Percentiles rank a stretch among this genome's conserved stretches.
These are phyloP conservation scores for Muscicapa striata DNA, from an alignment of 2,797 vertebrate genomes.

Conservation along the genomic window DNA sequence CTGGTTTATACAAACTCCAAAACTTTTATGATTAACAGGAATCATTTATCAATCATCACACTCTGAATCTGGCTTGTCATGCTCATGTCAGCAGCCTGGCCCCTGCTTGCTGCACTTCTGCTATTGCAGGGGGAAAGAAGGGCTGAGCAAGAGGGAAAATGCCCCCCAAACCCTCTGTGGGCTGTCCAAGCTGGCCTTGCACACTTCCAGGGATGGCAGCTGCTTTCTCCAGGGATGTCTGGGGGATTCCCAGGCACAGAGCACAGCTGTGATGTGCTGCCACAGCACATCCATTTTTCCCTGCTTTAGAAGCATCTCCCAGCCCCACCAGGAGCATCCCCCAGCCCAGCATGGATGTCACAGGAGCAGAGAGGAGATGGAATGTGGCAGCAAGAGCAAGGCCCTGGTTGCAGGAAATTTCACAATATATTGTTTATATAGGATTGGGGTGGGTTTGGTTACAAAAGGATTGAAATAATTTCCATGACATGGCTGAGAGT, in stretches of 20 bases:
- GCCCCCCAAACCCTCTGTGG: fast-evolving
- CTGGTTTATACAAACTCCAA: too few relatives aligned
- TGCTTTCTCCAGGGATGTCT: neutral
- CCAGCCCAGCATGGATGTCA: neutral
- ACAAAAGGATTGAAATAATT: neutral
- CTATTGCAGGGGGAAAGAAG: neutral
- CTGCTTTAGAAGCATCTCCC: neutral
- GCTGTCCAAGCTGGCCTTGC: neutral
- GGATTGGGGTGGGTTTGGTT: neutral
- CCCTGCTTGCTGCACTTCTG: neutral
- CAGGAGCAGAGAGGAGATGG: neutral
- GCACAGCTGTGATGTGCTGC: fast-evolving
- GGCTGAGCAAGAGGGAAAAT: neutral
- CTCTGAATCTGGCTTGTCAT: neutral
- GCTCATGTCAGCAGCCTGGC: neutral
- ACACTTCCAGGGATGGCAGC: neutral
- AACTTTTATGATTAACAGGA: too few relatives aligned
- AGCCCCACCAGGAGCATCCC: neutral
- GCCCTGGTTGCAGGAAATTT: neutral
- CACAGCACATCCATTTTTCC: fast-evolving
- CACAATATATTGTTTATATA: neutral
- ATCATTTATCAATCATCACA: too few relatives aligned
- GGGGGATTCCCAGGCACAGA: neutral
- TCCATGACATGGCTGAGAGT: neutral
- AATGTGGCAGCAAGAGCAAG: neutral